Evolutionary conservation across 2,888 invertebrate genomes (phyloP).

Genomic region (Ochropacha duplaris): DNA sequence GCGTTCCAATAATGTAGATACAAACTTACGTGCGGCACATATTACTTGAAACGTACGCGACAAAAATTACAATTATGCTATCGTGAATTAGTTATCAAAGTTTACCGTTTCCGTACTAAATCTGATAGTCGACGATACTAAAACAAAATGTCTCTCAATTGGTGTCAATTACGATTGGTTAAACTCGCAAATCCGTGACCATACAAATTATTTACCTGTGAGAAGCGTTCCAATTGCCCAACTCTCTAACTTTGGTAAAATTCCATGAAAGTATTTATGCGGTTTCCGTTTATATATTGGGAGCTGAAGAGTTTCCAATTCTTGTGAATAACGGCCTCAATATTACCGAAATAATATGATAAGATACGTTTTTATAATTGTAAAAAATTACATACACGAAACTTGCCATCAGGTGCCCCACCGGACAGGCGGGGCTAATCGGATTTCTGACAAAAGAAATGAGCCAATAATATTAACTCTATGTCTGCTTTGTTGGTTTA

Average conservation of each 20-base stretch:
- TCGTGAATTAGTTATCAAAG: background rate
- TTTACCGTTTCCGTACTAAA: background rate
- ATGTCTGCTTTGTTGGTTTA: too few species aligned
- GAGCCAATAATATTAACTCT: too few species aligned
- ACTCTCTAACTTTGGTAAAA: background rate
- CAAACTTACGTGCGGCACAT: slow-evolving; percentile 24
- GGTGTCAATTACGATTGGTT: background rate
- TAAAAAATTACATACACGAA: too few species aligned
- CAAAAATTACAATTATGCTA: slow-evolving; percentile 5
- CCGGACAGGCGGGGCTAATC: too few species aligned
- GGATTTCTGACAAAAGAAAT: too few species aligned
- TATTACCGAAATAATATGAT: too few species aligned
- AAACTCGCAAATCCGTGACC: background rate
- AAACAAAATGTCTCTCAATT: background rate
- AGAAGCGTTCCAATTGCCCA: background rate
- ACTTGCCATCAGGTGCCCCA: too few species aligned
- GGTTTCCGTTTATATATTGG: background rate
- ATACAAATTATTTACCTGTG: background rate
- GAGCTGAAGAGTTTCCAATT: background rate
- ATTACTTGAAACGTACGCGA: slow-evolving; percentile 24
- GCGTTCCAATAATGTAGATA: slow-evolving; percentile 42
- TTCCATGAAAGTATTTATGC: slow-evolving; percentile 1
- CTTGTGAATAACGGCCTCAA: background rate
- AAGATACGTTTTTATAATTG: too few species aligned
- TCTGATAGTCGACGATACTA: background rate